Evolutionary conservation across 2,888 invertebrate genomes (phyloP).

Genomic region (Ormyrus rosae): DNA sequence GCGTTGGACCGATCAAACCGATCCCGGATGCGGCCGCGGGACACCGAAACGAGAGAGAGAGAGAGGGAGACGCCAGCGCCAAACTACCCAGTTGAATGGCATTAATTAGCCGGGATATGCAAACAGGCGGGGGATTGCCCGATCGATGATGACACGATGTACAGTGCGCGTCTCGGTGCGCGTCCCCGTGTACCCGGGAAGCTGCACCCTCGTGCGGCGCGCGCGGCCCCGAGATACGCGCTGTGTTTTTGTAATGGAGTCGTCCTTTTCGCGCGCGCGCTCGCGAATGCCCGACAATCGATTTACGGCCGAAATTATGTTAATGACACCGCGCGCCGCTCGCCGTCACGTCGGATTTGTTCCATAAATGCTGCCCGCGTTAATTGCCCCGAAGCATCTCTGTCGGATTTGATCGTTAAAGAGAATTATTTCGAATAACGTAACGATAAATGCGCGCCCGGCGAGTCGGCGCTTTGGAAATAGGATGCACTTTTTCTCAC

Average conservation of each 20-base stretch:
- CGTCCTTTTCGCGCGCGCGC: neutral
- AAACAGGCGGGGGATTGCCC: conserved; percentile 64
- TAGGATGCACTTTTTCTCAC: too few relatives aligned
- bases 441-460: neutral
- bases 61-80: conserved; percentile 46
- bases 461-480: neutral
- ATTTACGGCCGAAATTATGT: conserved; percentile 36
- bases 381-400: conserved; percentile 30
- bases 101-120: conserved; percentile 71
- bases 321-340: conserved; percentile 15
- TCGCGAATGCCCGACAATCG: neutral
- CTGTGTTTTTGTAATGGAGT: conserved; percentile 14
- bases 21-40: conserved; percentile 59
- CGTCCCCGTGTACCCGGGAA: too few relatives aligned
- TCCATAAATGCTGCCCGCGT: conserved; percentile 4
- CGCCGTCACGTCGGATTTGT: conserved; percentile 14
- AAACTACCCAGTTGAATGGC: conserved; percentile 66
- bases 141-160: conserved; percentile 63
- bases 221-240: neutral
- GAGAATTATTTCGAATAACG: conserved; percentile 29
- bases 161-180: neutral
- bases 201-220: too few relatives aligned
- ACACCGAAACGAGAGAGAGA: conserved; percentile 45
- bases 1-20: conserved; percentile 66
- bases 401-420: conserved; percentile 9